Percentiles rank a stretch among this genome's conserved stretches.
phyloP scores from a whole-genome alignment of 1,140 invertebrate species.

The Portunus trituberculatus region DNA sequence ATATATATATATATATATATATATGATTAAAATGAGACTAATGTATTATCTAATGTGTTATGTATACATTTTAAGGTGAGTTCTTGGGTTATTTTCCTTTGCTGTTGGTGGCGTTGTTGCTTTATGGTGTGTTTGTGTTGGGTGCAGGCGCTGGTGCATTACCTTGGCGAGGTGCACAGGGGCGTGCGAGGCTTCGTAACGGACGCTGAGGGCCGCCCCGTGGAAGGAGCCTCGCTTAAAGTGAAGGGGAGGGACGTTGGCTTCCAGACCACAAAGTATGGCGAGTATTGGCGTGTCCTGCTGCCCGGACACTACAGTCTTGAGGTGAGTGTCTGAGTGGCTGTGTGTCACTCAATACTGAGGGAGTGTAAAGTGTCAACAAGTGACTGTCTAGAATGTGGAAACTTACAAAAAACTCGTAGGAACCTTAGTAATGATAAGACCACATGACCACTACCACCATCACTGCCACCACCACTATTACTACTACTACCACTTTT shows the following conservation, averaged over 20 bases:
- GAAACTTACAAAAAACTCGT: too few species aligned
- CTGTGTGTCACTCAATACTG: too few species aligned
- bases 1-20: too few species aligned
- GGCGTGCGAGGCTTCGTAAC: slow-evolving; percentile 91
- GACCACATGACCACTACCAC: too few species aligned
- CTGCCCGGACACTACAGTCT: slow-evolving; percentile 91
- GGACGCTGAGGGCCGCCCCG: slow-evolving; percentile 89
- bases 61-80: too few species aligned
- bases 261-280: slow-evolving; percentile 93
- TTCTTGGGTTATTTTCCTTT: neutral
- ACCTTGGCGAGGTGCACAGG: slow-evolving; percentile 92
- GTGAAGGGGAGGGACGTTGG: slow-evolving; percentile 92
- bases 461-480: neutral
- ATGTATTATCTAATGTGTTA: too few species aligned
- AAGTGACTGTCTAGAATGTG: too few species aligned
- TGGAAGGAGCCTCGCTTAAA: slow-evolving; percentile 91
- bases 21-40: too few species aligned
- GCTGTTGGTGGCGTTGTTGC: neutral
- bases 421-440: too few species aligned
- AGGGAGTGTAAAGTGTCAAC: too few species aligned
- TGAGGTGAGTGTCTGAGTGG: slow-evolving; percentile 84
- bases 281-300: slow-evolving; percentile 95
- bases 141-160: slow-evolving; percentile 89
- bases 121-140: neutral
- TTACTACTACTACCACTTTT: neutral